Evolutionary conservation across 23 tunicate genomes (phyloP), one percentile per base, ranked within the genome.

Genomic region (Trididemnum miniatum): DNA sequence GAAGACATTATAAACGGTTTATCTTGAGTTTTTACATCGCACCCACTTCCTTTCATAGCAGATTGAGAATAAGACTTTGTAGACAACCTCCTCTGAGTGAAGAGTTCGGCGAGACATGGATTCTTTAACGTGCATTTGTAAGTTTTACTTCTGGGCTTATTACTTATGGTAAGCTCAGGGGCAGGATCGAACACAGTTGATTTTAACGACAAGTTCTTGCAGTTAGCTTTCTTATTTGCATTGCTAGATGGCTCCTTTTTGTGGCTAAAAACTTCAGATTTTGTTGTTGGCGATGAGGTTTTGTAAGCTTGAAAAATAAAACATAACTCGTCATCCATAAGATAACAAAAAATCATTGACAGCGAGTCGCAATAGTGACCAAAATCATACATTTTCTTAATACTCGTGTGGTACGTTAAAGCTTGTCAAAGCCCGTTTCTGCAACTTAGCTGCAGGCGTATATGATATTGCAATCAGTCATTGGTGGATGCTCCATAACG

Each of bases 41-140:
- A 73, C 3, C 59, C 2, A 73, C 79, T 73, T 2, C 79, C 79
- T 20, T 2, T 73, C 79, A 73, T 73, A 20, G 29, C 5, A 20
- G 79, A 39, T 20, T 40, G 59, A 3, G 57, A 15, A 26, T 37
- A 73, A 22, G 32, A 3, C 29, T 73, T 59, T 37, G 31, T 9
- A n/a, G 28, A 73, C 1, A n/a, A 20, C 38, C 38, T 37, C 22
- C 59, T 57, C 4, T 40, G 26, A 37, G 29, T 9, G 38, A 73
- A 37, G 3, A 20, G 31, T 38, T 7, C 2, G 18, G 5, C 31
- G 1, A 2, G 22, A 37, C 15, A 31, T 1, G 59, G 57, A 27
- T 73, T n/a, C 22, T 39, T 24, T 37, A 24, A 20, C 24, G 79
- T 73, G 30, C 32, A 37, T 73, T 73, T 32, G 32, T 37, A 73